These are phyloP conservation scores for Keiferia lycopersicella DNA, from an alignment of 2,888 invertebrate genomes.

Conservation along the genomic window DNA sequence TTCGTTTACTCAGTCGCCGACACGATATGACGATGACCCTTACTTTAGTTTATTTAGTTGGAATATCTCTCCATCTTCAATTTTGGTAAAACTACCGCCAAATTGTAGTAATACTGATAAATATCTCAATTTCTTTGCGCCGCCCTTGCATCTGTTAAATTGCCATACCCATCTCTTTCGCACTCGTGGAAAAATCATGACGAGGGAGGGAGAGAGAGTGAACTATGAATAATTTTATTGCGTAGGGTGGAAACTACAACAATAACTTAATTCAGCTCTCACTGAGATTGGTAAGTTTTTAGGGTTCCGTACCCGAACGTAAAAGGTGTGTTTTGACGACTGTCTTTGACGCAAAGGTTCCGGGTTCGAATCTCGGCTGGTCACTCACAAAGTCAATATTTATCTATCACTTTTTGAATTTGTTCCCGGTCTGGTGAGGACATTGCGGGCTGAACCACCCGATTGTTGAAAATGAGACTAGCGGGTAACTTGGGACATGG, in stretches of 20 bases:
- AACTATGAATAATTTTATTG: constrained; percentile 27
- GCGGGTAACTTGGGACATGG: no score
- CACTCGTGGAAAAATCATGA: neutral
- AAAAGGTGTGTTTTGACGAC: no score
- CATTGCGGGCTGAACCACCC: no score
- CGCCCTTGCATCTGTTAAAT: constrained; percentile 25
- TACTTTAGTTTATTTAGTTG: no score
- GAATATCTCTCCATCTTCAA: neutral
- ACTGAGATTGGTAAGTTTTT: constrained; percentile 22
- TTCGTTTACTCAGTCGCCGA: no score
- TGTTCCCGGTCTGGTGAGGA: no score
- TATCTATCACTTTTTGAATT: no score
- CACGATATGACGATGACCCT: no score
- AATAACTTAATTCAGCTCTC: constrained; percentile 27
- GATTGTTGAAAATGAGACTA: no score
- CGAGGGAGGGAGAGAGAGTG: constrained; percentile 9
- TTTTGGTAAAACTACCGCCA: neutral
- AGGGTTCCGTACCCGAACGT: constrained; percentile 6
- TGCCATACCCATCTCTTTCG: constrained; percentile 10
- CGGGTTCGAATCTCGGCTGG: no score
- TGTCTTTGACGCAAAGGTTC: no score
- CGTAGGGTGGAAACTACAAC: constrained; percentile 24
- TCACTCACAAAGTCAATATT: no score
- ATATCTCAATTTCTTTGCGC: constrained; percentile 25
- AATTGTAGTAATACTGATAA: constrained; percentile 26